phyloP scores from a whole-genome alignment of 2,888 invertebrate species.

The Drosophila dives region DNA sequence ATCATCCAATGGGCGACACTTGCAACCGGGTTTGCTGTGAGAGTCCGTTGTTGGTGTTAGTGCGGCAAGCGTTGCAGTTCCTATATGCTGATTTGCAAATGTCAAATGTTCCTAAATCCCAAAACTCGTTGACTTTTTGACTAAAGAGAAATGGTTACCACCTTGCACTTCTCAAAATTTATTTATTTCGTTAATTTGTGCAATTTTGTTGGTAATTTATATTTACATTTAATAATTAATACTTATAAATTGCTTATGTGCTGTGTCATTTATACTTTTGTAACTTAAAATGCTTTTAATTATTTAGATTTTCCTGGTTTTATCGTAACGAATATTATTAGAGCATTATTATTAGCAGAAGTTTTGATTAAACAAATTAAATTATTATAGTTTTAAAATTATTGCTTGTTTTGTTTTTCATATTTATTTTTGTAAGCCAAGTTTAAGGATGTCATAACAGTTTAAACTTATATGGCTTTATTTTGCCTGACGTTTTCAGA shows the following conservation, averaged over 20 bases:
- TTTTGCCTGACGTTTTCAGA: conserved; percentile 1
- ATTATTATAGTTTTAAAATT: background rate
- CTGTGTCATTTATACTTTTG: background rate
- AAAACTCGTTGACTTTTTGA: background rate
- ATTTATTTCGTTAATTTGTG: background rate
- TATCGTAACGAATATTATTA: background rate
- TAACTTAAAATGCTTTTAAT: background rate
- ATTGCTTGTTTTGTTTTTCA: background rate
- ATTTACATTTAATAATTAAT: background rate
- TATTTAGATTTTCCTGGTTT: background rate
- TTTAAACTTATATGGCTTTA: background rate
- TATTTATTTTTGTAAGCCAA: background rate
- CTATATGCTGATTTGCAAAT: conserved; percentile 9
- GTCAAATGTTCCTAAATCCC: conserved; percentile 16
- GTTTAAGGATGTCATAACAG: background rate
- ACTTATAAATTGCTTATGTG: background rate
- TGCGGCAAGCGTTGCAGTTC: conserved; percentile 19
- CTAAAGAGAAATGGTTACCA: background rate
- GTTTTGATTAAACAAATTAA: background rate
- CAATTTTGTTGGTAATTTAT: background rate
- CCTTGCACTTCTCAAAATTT: background rate
- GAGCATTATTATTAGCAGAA: no score
- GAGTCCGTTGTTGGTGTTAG: conserved; percentile 23
- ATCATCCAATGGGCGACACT: conserved; percentile 66
- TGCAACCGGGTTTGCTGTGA: conserved; percentile 25